Conservation (phyloP, 2,888 invertebrate genomes). For the Auanema sp. region DNA sequence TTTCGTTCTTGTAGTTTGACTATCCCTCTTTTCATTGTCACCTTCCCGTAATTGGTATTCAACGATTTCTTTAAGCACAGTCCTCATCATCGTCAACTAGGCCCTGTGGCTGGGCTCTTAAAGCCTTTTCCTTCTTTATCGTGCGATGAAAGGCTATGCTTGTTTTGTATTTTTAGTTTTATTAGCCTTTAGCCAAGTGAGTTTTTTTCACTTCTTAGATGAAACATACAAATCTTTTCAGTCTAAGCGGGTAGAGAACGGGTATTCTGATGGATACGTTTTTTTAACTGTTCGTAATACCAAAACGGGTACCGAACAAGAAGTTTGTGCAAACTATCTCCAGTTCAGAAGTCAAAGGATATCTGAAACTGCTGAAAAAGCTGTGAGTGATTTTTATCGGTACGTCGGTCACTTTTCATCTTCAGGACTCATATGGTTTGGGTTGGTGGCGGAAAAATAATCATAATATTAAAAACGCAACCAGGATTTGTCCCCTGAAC, state of each 20-base stretch:
- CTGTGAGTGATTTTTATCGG: conserved; percentile 20
- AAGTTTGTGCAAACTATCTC: conserved; percentile 56
- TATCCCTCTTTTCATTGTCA: too few species aligned
- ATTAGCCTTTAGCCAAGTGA: too few species aligned
- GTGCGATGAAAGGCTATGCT: too few species aligned
- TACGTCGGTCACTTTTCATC: background rate
- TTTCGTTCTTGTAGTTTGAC: too few species aligned
- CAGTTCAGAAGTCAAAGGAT: conserved; percentile 38
- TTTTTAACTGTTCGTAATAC: conserved; percentile 27
- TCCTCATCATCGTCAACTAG: too few species aligned
- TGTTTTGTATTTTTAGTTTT: too few species aligned
- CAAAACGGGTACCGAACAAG: conserved; percentile 14
- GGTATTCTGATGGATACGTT: conserved; percentile 24
- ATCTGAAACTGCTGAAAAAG: conserved; percentile 22
- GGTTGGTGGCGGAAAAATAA: conserved; percentile 21
- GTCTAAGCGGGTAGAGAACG: conserved; percentile 6
- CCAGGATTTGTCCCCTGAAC: conserved; percentile 23
- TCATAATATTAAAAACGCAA: conserved; percentile 2
- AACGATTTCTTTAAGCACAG: too few species aligned
- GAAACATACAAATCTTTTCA: background rate
- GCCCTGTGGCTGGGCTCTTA: too few species aligned
- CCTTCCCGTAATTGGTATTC: too few species aligned
- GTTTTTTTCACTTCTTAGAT: too few species aligned
- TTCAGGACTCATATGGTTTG: conserved; percentile 16
- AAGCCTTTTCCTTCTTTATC: too few species aligned